Evolutionary conservation across 2,113 vertebrate species (phyloP).

Genomic region (Cynocephalus volans): DNA sequence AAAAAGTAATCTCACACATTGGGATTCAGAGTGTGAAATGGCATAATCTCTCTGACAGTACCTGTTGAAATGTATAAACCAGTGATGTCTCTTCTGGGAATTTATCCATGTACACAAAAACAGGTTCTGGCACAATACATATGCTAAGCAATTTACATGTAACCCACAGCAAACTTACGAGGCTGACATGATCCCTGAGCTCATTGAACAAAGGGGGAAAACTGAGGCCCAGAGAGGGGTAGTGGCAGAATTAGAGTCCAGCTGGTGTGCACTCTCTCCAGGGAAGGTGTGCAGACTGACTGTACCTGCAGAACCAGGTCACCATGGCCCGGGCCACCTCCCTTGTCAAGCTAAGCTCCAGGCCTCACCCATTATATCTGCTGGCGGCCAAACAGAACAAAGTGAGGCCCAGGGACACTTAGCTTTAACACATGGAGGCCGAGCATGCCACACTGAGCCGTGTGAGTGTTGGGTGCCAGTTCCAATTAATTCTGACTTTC

Average conservation of each 20-base stretch:
- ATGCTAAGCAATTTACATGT: neutral
- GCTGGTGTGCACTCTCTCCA: neutral
- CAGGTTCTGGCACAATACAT: neutral
- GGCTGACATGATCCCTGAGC: neutral
- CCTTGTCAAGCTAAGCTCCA: neutral
- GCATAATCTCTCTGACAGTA: neutral
- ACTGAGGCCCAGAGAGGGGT: neutral
- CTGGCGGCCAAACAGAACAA: neutral
- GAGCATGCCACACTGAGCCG: slow-evolving; percentile 71
- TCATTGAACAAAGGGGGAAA: neutral
- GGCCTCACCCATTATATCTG: neutral
- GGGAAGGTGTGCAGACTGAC: neutral
- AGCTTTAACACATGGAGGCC: slow-evolving; percentile 79
- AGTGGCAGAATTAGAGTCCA: no score
- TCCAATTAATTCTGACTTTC: slow-evolving; percentile 88
- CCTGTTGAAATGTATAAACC: neutral
- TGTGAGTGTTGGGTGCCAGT: slow-evolving; percentile 79
- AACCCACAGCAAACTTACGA: neutral
- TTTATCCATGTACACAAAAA: neutral
- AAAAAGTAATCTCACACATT: neutral
- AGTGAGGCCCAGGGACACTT: neutral
- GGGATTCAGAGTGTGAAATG: neutral
- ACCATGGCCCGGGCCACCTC: neutral
- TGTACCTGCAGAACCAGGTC: neutral
- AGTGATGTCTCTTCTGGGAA: neutral